Percentiles rank a stretch among this genome's conserved stretches.
Evolutionary conservation across 1,140 invertebrate genomes (phyloP).

Genomic region (Penaeus indicus): DNA sequence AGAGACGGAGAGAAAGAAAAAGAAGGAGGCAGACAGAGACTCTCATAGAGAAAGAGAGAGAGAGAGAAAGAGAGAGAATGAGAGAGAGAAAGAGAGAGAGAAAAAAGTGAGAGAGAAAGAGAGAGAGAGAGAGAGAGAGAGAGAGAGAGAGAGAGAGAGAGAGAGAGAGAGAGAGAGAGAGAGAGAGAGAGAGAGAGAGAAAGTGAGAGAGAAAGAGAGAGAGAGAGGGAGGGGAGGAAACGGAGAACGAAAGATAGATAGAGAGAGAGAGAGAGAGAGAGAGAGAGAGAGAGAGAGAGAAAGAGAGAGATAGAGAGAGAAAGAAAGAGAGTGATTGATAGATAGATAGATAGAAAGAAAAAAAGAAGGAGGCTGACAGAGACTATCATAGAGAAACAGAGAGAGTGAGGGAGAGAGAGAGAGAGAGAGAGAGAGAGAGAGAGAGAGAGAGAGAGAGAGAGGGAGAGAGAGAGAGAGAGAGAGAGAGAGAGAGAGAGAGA

Average conservation of each 20-base stretch:
- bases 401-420: not conserved
- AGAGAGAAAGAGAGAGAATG: not conserved
- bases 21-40: not conserved
- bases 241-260: not conserved
- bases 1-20: not conserved
- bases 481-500: not conserved
- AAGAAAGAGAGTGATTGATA: slow-evolving; percentile 1
- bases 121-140: not conserved
- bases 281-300: not conserved
- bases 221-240: not conserved
- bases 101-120: not conserved
- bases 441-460: slow-evolving; percentile 14
- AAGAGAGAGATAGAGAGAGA: slow-evolving; percentile 2
- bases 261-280: not conserved
- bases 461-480: not conserved
- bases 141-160: too few species aligned
- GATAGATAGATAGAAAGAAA: not conserved
- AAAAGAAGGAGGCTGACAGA: not conserved
- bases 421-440: not conserved
- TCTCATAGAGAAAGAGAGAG: not conserved
- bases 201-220: not conserved
- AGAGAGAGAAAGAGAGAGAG: slow-evolving; percentile 20
- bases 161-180: too few species aligned
- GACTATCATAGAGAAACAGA: not conserved
- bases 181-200: not conserved